Conservation (phyloP, 2,113 vertebrate species). For the Paratilapia polleni region DNA sequence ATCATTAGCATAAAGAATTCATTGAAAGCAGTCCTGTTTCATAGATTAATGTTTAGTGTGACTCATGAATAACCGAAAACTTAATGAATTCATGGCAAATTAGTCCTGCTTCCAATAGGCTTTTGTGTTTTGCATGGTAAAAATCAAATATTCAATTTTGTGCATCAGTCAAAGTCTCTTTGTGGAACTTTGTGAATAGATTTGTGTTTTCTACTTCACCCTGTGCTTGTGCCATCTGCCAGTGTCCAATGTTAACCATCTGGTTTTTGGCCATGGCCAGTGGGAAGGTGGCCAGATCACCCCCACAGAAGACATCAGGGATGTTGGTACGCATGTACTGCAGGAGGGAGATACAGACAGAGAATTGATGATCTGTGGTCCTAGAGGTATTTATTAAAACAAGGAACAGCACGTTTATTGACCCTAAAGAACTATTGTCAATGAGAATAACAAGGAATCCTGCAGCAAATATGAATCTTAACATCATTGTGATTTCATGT, state of each 20-base stretch:
- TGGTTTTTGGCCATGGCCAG: slow-evolving; percentile 75
- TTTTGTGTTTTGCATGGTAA: neutral
- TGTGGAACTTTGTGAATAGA: neutral
- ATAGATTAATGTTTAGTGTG: too few relatives aligned
- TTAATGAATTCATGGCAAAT: neutral
- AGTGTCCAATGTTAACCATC: slow-evolving; percentile 81
- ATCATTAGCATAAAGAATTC: too few relatives aligned
- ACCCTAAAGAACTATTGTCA: neutral
- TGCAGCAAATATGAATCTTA: neutral
- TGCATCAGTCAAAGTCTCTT: neutral
- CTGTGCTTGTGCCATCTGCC: slow-evolving; percentile 86
- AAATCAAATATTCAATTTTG: neutral
- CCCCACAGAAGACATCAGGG: slow-evolving; percentile 81
- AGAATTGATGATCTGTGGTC: neutral
- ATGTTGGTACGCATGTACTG: slow-evolving; percentile 86
- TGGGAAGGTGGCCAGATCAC: slow-evolving; percentile 84
- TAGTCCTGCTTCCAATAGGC: neutral
- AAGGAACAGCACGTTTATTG: neutral
- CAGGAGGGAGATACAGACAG: neutral
- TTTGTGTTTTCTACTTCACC: slow-evolving; percentile 69
- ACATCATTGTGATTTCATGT: too few relatives aligned
- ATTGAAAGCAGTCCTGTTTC: too few relatives aligned
- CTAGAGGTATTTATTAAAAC: neutral
- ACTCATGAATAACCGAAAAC: too few relatives aligned
- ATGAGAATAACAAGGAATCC: neutral